A percentile compares a stretch with the other conserved stretches of the same genome.
These are phyloP conservation scores for Polyommatus iphigenia DNA, from an alignment of 2,888 invertebrate genomes.

Conservation along the genomic window DNA sequence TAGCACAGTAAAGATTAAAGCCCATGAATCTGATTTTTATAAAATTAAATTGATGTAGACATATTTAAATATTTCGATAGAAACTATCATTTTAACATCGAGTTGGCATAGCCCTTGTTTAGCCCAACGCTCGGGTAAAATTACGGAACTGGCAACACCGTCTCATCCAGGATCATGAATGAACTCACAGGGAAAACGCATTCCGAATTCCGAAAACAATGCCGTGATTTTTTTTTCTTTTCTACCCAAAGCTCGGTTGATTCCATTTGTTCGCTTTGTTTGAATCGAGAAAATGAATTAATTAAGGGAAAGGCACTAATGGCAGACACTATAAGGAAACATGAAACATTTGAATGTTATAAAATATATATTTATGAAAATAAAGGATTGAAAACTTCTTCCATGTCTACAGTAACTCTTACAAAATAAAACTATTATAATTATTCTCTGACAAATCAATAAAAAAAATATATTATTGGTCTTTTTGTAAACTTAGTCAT, in stretches of 20 bases:
- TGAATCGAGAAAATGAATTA: conserved; percentile 21
- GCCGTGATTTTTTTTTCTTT: conserved; percentile 30
- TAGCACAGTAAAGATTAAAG: too few species aligned
- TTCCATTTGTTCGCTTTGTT: conserved; percentile 29
- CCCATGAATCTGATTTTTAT: too few species aligned
- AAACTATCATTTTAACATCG: not conserved
- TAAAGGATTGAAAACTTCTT: too few species aligned
- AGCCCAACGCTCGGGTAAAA: not conserved
- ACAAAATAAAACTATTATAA: too few species aligned
- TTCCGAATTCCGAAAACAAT: conserved; percentile 33
- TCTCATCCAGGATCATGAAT: conserved; percentile 8
- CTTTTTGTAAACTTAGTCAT: too few species aligned
- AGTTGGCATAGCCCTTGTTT: not conserved
- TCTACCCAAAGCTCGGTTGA: conserved; percentile 16
- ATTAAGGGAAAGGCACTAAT: too few species aligned
- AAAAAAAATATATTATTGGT: too few species aligned
- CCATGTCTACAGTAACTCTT: too few species aligned
- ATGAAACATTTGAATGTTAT: too few species aligned
- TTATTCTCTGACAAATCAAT: too few species aligned
- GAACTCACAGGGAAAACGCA: conserved; percentile 29
- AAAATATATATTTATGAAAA: too few species aligned
- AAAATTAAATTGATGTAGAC: not conserved
- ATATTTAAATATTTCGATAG: not conserved
- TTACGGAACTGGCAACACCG: not conserved
- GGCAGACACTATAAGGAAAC: too few species aligned